Evolutionary conservation across 1,140 invertebrate genomes (phyloP).

Genomic region (Caenorhabditis tropicalis): DNA sequence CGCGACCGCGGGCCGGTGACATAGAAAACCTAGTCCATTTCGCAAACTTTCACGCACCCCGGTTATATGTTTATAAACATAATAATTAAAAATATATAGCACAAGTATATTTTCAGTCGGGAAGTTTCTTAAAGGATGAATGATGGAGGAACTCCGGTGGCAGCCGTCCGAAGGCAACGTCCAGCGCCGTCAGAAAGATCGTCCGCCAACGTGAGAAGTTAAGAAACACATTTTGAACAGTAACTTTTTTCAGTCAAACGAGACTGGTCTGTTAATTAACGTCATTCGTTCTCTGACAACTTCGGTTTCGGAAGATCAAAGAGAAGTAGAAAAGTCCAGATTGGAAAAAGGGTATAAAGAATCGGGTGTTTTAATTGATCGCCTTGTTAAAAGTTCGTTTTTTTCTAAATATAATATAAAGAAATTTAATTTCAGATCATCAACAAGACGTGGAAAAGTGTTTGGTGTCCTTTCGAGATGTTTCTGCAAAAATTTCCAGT

Average conservation of each 20-base stretch:
- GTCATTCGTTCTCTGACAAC: conserved; percentile 88
- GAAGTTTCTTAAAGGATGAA: background rate
- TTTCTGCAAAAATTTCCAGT: conserved; percentile 81
- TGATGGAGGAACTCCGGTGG: background rate
- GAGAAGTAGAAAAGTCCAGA: conserved; percentile 90
- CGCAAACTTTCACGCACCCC: too few species aligned
- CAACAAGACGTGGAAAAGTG: conserved; percentile 87
- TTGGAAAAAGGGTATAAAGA: conserved; percentile 90
- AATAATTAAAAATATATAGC: too few species aligned
- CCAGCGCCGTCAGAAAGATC: background rate
- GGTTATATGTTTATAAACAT: too few species aligned
- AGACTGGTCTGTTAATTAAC: conserved; percentile 89
- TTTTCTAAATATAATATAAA: conserved; percentile 30
- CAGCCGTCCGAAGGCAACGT: background rate
- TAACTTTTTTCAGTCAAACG: background rate
- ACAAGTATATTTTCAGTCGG: too few species aligned
- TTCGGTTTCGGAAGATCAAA: conserved; percentile 90
- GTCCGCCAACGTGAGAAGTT: background rate
- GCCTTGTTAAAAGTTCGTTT: conserved; percentile 79
- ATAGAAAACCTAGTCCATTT: background rate
- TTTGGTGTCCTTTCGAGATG: conserved; percentile 83
- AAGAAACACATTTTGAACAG: too few species aligned
- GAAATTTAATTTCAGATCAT: conserved; percentile 76
- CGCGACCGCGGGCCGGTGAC: too few species aligned
- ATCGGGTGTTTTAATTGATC: conserved; percentile 86